A percentile compares a stretch with the other conserved stretches of the same genome.
These are phyloP conservation scores for Papilio protenor DNA, from an alignment of 2,888 invertebrate species.

Conservation along the genomic window DNA sequence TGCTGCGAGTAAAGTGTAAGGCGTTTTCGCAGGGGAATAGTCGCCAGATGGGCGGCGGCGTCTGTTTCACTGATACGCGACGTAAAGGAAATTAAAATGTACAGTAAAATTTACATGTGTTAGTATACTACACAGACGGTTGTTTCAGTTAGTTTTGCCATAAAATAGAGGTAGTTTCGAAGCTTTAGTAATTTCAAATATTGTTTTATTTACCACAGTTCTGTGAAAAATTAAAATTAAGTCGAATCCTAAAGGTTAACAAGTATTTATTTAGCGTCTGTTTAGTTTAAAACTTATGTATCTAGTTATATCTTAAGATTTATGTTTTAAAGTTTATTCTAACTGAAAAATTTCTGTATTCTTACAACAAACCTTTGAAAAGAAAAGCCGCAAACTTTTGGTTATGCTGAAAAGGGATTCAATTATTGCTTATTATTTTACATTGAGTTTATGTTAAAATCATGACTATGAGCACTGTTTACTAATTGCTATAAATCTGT, in stretches of 20 bases:
- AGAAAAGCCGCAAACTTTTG: not conserved
- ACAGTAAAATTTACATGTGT: conserved; percentile 37
- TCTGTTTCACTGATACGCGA: conserved; percentile 28
- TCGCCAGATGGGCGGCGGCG: conserved; percentile 46
- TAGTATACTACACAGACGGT: not conserved
- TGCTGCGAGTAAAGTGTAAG: conserved; percentile 54
- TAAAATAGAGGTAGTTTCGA: not conserved
- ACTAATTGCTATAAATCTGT: not conserved
- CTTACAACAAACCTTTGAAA: not conserved
- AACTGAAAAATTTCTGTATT: not conserved
- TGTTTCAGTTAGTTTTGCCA: not conserved
- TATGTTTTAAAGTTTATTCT: not conserved
- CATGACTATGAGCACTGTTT: not conserved
- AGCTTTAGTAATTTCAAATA: not conserved
- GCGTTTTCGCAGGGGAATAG: conserved; percentile 45
- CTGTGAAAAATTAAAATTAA: not conserved
- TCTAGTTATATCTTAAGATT: not conserved
- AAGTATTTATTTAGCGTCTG: not conserved
- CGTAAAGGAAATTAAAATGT: conserved; percentile 37
- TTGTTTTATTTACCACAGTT: not conserved
- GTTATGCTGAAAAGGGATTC: not conserved
- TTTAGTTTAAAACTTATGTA: not conserved
- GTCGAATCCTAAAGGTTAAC: not conserved
- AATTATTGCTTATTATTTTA: not conserved
- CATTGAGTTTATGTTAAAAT: not conserved